These are phyloP conservation scores for Nysson spinosus DNA, from an alignment of 2,888 invertebrate species.

Conservation along the genomic window DNA sequence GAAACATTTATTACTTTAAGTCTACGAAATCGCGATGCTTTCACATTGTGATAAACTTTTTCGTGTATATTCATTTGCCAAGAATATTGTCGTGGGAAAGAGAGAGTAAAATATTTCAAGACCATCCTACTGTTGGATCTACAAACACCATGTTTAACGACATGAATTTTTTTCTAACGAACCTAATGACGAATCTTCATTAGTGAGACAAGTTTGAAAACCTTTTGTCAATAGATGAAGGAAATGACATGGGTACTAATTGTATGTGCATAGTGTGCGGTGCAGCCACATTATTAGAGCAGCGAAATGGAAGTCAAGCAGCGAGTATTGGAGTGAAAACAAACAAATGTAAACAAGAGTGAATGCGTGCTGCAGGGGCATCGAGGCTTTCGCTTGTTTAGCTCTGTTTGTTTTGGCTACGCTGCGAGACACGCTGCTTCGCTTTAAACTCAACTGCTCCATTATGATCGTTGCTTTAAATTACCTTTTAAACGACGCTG, in stretches of 20 bases:
- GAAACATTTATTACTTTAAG: too few species aligned
- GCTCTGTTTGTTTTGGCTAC: constrained; percentile 50
- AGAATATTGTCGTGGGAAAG: too few species aligned
- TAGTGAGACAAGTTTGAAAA: neutral
- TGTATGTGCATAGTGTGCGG: constrained; percentile 11
- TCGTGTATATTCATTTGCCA: too few species aligned
- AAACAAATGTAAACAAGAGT: constrained; percentile 45
- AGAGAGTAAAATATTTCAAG: too few species aligned
- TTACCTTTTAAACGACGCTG: constrained; percentile 34
- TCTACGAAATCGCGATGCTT: too few species aligned
- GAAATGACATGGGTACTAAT: constrained; percentile 16
- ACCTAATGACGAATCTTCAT: neutral
- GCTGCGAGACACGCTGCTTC: constrained; percentile 30
- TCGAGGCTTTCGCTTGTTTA: constrained; percentile 44
- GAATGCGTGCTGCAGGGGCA: constrained; percentile 30
- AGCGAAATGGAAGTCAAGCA: constrained; percentile 35
- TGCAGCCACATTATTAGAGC: constrained; percentile 13
- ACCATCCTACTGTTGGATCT: too few species aligned
- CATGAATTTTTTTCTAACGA: neutral
- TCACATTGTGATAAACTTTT: too few species aligned
- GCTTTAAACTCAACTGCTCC: constrained; percentile 31
- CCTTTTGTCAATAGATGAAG: constrained; percentile 27
- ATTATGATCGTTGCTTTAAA: constrained; percentile 30
- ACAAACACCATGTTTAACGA: too few species aligned
- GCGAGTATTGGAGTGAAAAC: constrained; percentile 38